Percentiles rank a stretch among this genome's conserved stretches.
Conservation (phyloP, 2,797 vertebrate species). For the Dipus sagitta region DNA sequence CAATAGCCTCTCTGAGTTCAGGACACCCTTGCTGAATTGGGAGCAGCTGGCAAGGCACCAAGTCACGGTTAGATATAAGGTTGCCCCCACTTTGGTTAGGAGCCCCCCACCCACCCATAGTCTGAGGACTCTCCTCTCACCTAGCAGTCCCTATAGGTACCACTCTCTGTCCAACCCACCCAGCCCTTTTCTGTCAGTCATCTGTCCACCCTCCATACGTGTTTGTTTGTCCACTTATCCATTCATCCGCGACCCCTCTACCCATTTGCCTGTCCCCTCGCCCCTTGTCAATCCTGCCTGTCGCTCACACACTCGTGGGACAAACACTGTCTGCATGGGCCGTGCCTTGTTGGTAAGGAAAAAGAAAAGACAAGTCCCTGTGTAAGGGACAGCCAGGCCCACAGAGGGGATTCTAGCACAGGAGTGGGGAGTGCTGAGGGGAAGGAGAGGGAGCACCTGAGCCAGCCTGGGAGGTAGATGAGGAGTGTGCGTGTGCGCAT, state of each 20-base stretch:
- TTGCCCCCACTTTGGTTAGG: background rate
- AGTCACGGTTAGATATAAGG: background rate
- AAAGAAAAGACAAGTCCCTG: constrained; percentile 4
- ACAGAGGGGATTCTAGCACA: background rate
- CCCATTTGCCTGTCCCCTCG: background rate
- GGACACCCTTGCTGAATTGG: background rate
- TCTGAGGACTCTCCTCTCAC: background rate
- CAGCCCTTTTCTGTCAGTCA: background rate
- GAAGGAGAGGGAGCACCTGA: background rate
- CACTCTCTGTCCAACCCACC: background rate
- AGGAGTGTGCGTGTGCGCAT: no score
- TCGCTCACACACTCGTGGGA: background rate
- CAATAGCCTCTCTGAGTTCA: background rate
- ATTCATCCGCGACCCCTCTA: no score
- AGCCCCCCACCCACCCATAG: background rate
- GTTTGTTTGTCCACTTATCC: background rate
- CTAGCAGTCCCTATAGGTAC: background rate
- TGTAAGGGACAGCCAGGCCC: background rate
- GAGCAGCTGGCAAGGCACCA: background rate
- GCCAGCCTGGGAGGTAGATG: background rate
- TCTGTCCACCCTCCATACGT: background rate
- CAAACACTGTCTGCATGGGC: background rate
- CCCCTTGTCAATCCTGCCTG: background rate
- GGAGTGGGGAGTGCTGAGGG: no score
- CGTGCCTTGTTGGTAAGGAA: background rate